phyloP scores from a whole-genome alignment of 1,140 invertebrate species.

The Yoshiicerus persimilis region DNA sequence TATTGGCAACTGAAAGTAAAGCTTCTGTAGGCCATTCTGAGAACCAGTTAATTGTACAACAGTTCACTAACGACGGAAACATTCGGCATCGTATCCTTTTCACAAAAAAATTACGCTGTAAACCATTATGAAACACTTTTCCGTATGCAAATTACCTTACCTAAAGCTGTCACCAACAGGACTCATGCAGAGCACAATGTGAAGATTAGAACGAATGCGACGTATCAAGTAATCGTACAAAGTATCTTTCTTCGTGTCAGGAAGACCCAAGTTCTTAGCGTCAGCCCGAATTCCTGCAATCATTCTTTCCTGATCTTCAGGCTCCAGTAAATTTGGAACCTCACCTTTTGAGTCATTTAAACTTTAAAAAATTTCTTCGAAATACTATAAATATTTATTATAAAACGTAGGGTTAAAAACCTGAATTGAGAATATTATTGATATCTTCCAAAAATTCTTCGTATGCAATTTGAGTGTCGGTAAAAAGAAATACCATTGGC shows the following conservation, averaged over 20 bases:
- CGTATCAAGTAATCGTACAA: slow-evolving; percentile 82
- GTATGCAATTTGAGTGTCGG: slow-evolving; percentile 85
- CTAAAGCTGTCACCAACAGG: slow-evolving; percentile 82
- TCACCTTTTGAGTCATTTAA: not conserved
- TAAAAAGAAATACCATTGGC: slow-evolving; percentile 82
- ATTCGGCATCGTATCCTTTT: slow-evolving; percentile 70
- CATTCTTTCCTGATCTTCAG: slow-evolving; percentile 79
- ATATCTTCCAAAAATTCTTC: slow-evolving; percentile 92
- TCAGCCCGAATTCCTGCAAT: slow-evolving; percentile 69
- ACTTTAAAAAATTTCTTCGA: not conserved
- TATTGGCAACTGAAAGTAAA: slow-evolving; percentile 73
- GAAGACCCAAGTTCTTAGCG: slow-evolving; percentile 70
- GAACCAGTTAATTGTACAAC: slow-evolving; percentile 93
- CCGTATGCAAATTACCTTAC: slow-evolving; percentile 51
- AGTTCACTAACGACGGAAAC: slow-evolving; percentile 90
- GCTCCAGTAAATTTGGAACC: slow-evolving; percentile 66
- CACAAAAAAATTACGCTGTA: not conserved
- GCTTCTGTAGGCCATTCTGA: slow-evolving; percentile 87
- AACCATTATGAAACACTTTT: not conserved
- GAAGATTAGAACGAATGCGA: slow-evolving; percentile 74
- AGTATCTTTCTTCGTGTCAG: slow-evolving; percentile 68
- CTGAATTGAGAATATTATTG: slow-evolving; percentile 86
- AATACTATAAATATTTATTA: not conserved
- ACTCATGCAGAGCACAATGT: slow-evolving; percentile 86
- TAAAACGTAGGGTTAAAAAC: slow-evolving; percentile 56